Evolutionary conservation across 1,140 invertebrate species (phyloP).

Genomic region (Capitella teleta): DNA sequence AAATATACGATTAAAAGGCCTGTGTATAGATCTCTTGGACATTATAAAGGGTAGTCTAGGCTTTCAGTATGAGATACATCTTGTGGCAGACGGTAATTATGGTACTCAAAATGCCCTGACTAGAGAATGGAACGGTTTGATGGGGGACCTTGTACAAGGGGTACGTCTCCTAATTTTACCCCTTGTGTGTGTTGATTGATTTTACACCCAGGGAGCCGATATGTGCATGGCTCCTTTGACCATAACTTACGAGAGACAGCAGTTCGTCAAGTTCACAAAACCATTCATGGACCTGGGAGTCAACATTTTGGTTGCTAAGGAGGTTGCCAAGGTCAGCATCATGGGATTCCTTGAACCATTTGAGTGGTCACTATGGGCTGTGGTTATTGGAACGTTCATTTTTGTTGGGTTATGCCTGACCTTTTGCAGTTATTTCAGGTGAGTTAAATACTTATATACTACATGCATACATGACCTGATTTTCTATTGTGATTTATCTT

Average conservation of each 20-base stretch:
- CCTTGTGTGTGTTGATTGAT: no score
- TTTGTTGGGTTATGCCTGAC: not conserved
- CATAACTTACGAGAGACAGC: conserved; percentile 32
- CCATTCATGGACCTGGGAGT: conserved; percentile 41
- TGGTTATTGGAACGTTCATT: conserved; percentile 69
- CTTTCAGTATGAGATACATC: conserved; percentile 29
- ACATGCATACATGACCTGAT: no score
- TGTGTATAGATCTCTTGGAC: conserved; percentile 29
- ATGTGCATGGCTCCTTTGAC: conserved; percentile 37
- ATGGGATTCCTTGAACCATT: conserved; percentile 90
- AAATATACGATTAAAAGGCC: conserved; percentile 27
- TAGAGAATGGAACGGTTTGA: conserved; percentile 30
- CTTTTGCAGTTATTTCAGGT: not conserved
- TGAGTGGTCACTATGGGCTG: conserved; percentile 84
- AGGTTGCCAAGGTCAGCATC: conserved; percentile 71
- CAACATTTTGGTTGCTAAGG: conserved; percentile 72
- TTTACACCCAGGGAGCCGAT: conserved; percentile 29
- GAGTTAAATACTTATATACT: no score
- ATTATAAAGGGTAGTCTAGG: conserved; percentile 17
- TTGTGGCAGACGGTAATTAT: conserved; percentile 16
- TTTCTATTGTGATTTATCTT: no score
- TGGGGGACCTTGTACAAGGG: conserved; percentile 38
- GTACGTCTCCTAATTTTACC: conserved; percentile 1
- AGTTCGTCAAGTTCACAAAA: conserved; percentile 40
- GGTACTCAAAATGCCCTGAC: conserved; percentile 20